Conservation (phyloP, 2,113 vertebrate genomes). For the Eptatretus burgeri region DNA sequence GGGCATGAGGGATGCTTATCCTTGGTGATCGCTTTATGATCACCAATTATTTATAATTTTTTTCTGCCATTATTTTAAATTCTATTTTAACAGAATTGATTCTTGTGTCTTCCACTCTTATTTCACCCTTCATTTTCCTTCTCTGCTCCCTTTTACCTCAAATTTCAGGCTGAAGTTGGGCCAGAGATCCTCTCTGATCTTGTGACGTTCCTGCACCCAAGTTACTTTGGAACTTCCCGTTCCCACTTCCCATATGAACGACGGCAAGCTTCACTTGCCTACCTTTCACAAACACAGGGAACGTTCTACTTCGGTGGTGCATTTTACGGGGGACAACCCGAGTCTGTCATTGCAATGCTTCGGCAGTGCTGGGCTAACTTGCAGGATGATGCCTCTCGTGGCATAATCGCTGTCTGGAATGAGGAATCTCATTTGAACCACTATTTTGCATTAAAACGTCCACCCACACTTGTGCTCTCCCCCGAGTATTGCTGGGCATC, state of each 20-base stretch:
- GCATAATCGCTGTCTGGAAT: constrained; percentile 30
- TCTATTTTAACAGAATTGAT: too few relatives aligned
- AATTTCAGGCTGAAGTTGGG: too few relatives aligned
- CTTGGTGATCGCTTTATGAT: too few relatives aligned
- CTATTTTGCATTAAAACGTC: constrained; percentile 20
- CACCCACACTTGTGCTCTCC: constrained; percentile 27
- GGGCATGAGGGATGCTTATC: too few relatives aligned
- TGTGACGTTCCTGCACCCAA: constrained; percentile 25
- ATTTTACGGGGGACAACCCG: constrained; percentile 24
- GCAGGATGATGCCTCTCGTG: too few relatives aligned
- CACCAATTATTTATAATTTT: too few relatives aligned
- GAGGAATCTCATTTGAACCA: constrained; percentile 39
- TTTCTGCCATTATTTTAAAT: too few relatives aligned
- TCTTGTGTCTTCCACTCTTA: too few relatives aligned
- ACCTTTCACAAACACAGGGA: constrained; percentile 12
- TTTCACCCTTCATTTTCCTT: too few relatives aligned
- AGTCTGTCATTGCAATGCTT: too few relatives aligned
- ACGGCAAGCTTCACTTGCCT: constrained; percentile 18
- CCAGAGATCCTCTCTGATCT: constrained; percentile 21
- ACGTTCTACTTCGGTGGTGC: constrained; percentile 36
- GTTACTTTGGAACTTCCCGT: constrained; percentile 18
- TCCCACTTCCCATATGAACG: constrained; percentile 18
- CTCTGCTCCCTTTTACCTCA: too few relatives aligned
- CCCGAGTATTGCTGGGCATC: constrained; percentile 33
- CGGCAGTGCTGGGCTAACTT: too few relatives aligned